Evolutionary conservation across 2,888 invertebrate species (phyloP), one percentile per base, ranked within the genome.

Genomic region (Drosophila melanosoma): DNA sequence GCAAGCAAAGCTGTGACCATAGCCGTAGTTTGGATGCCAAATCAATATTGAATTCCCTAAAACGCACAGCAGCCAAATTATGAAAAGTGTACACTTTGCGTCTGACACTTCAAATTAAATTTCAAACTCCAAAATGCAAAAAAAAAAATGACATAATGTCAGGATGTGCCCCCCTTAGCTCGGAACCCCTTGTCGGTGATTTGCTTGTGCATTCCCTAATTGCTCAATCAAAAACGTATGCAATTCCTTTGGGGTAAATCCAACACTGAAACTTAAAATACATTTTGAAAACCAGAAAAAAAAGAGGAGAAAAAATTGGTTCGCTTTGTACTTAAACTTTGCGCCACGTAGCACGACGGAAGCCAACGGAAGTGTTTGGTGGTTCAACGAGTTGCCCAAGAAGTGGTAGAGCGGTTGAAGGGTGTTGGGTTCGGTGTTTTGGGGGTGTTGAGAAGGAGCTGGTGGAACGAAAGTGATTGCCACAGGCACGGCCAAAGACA

Each of bases 151-250:
- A 15, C 20, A 32, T 20, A 57, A 32, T 38, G 20, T 26, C 20
- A 29, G 11, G 36, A 20, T 35, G 35, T 20, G 15, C 8, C 23
- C 52, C 52, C 10, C 11, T 5, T 36, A 45, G 23, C 20, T 23
- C 56, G 20, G 15, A 8, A 15, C 32, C 38, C 4, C 26, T 5
- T 26, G 38, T n/a, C 54, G 12, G 29, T 38, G 53, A 38, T 45
- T 56, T 61, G 52, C 61, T 60, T 65, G 64, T 76, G 77, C 81
- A 76, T 77, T 80, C 64, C 89, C 84, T 85, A 85, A 85, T 85
- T 85, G 84, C 89, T 87, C 89, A 85, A 85, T 85, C 84, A 89
- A 82, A 84, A 85, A 56, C 82, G 85, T 87, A 87, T 85, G 89
- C 89, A 87, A 89, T 87, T 87, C 84, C 84, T 70, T 81, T 72